Evolutionary conservation across 1,140 invertebrate genomes (phyloP), one percentile per base, ranked within the genome.

Genomic region (Chymomyza costata): DNA sequence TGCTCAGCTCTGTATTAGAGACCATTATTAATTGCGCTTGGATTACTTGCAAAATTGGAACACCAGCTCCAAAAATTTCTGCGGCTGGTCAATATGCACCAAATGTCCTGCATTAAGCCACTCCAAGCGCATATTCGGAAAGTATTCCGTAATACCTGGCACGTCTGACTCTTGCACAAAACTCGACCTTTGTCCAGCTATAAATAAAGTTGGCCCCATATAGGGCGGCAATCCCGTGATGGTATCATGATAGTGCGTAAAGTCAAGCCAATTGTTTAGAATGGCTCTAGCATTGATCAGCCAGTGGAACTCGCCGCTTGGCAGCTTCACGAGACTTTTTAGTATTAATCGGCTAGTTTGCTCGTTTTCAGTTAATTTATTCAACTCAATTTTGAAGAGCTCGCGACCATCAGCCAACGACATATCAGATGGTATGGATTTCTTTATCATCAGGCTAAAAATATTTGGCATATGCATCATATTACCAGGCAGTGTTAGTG

Each of bases 61-160:
- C 21, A 60, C 39, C 16, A 59, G 17, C 6, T 55, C 5, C 0
- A 68, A 18, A 49, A 70, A 65, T 31, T 61, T 7, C 1, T 48
- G n/a, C 1, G 54, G 60, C 28, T 52, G 46, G 16, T 56, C 47
- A 14, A 51, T 0, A 7, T 59, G 35, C 0, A 64, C 38, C 6
- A 8, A 43, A 6, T 64, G 59, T 0, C 28, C 37, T 0, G 43
- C 25, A 14, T 68, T 44, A 6, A 68, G 16, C 19, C 43, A 48
- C 31, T 60, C 16, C 0, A 70, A 54, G 6, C 25, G 28, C 6
- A 62, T 11, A 0, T 59, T 62, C 2, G 63, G 63, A 15, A 69
- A 69, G 8, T 54, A 66, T 6, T 40, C 45, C 10, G 14, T 19
- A 52, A 66, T 69, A 0, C 15, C 32, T 2, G 16, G 2, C 1